Percentiles rank a stretch among this genome's conserved stretches.
phyloP scores from a whole-genome alignment of 2,797 vertebrate species.

The Psittacula echo region DNA sequence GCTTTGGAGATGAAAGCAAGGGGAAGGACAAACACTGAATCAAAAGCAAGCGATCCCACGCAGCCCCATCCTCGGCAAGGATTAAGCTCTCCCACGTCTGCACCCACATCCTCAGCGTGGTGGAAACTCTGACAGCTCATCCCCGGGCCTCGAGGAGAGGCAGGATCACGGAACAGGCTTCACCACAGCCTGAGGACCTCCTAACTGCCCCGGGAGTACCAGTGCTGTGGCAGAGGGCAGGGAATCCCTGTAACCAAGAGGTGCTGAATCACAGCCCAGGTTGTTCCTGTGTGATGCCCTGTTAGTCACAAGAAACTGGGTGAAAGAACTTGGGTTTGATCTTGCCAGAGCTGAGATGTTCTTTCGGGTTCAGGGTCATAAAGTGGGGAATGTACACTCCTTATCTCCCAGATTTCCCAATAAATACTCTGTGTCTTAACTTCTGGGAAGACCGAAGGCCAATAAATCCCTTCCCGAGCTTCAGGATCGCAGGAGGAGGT shows the following conservation, averaged over 20 bases:
- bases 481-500: not conserved
- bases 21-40: not conserved
- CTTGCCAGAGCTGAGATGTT: no score
- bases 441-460: not conserved
- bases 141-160: not conserved
- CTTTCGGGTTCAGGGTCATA: not conserved
- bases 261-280: not conserved
- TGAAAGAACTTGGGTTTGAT: not conserved
- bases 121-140: not conserved
- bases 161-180: not conserved
- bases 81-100: not conserved
- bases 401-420: not conserved
- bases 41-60: rapidly evolving
- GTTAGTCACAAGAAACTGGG: not conserved
- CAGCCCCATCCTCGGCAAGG: not conserved
- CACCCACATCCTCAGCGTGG: rapidly evolving
- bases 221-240: not conserved
- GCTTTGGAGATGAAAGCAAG: not conserved
- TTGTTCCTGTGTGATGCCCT: rapidly evolving
- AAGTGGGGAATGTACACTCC: not conserved
- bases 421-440: not conserved
- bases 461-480: not conserved
- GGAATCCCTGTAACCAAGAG: not conserved
- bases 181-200: not conserved
- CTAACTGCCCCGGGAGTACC: not conserved